Percentiles rank a stretch among this genome's conserved stretches.
Evolutionary conservation across 2,113 vertebrate species (phyloP).

Genomic region (Penelope pileata): DNA sequence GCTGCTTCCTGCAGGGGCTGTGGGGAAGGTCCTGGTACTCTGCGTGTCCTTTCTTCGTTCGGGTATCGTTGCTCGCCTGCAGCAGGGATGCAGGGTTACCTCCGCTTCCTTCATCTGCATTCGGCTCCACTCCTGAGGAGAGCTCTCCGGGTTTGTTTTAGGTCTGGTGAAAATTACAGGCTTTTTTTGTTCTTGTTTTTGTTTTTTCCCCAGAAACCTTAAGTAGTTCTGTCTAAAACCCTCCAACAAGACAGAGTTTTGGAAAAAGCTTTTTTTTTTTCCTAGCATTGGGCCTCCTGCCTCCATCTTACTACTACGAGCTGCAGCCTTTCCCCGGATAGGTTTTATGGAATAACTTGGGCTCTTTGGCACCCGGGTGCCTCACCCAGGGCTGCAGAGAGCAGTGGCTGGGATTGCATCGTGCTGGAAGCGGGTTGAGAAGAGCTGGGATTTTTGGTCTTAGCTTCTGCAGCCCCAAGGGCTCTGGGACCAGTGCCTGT

Average conservation of each 20-base stretch:
- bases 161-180: neutral
- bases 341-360: too few relatives aligned
- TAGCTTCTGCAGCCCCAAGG: neutral
- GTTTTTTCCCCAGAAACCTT: neutral
- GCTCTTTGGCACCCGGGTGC: too few relatives aligned
- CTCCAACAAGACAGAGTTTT: neutral
- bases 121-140: accelerated
- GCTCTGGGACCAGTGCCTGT: neutral
- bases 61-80: neutral
- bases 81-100: neutral
- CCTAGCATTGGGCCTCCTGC: neutral
- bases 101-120: neutral
- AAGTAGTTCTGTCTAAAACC: neutral
- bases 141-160: neutral
- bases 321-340: too few relatives aligned
- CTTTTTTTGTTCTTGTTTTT: neutral
- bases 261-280: conserved; percentile 11
- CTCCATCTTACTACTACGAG: too few relatives aligned
- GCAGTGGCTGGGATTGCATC: neutral
- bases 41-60: neutral
- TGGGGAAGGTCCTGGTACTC: neutral
- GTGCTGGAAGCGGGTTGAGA: neutral
- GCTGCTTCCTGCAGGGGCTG: neutral
- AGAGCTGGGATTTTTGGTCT: neutral
- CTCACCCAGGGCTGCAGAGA: too few relatives aligned